phyloP scores from a whole-genome alignment of 2,888 invertebrate species.

The Psococerastis gibbosa region DNA sequence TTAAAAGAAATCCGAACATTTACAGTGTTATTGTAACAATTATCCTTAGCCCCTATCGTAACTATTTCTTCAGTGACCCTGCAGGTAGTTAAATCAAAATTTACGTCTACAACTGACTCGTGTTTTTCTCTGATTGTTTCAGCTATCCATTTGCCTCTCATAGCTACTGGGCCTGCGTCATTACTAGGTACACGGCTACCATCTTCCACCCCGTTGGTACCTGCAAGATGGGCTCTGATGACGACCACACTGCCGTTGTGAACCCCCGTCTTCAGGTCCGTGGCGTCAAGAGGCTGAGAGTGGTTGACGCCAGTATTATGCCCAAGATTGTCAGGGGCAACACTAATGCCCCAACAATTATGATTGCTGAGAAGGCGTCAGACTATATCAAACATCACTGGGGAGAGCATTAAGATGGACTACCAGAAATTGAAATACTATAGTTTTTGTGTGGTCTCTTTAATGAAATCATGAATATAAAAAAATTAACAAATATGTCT shows the following conservation, averaged over 20 bases:
- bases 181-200: slow-evolving; percentile 44
- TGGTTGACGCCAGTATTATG: slow-evolving; percentile 51
- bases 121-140: no score
- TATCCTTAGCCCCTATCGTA: no score
- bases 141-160: slow-evolving; percentile 34
- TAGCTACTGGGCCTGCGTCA: slow-evolving; percentile 44
- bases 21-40: no score
- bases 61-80: no score
- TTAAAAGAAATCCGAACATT: no score
- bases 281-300: slow-evolving; percentile 42
- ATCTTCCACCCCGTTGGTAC: slow-evolving; percentile 38
- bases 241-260: slow-evolving; percentile 25
- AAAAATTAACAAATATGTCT: no score
- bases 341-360: slow-evolving; percentile 33
- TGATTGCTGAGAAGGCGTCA: slow-evolving; percentile 32
- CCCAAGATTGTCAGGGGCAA: slow-evolving; percentile 33
- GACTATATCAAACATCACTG: slow-evolving; percentile 15
- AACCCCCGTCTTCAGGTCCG: slow-evolving; percentile 31
- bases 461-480: no score
- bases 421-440: no score
- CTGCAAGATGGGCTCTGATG: slow-evolving; percentile 23
- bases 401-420: no score
- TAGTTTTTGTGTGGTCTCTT: no score
- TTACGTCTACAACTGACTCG: no score
- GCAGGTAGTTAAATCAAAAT: no score